Evolutionary conservation across 1,140 invertebrate genomes (phyloP).

Genomic region (Drosophila kikkawai): DNA sequence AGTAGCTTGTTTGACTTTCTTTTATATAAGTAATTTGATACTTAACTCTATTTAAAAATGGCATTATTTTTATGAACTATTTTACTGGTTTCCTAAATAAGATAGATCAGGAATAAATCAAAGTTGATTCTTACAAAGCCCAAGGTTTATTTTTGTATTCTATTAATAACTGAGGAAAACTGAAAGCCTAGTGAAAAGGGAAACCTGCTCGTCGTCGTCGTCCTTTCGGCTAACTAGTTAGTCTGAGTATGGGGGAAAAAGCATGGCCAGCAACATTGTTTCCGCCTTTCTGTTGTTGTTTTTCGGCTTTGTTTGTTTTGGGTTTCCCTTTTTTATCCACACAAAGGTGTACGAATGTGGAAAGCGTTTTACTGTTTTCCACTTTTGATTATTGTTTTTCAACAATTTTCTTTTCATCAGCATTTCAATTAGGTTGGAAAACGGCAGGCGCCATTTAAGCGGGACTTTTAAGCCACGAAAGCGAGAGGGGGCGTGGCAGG

Average conservation of each 20-base stretch:
- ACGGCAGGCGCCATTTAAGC: conserved; percentile 59
- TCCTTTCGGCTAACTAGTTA: conserved; percentile 34
- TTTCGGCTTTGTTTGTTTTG: conserved; percentile 61
- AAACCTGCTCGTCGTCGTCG: conserved; percentile 15
- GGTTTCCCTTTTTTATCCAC: conserved; percentile 45
- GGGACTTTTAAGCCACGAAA: conserved; percentile 6
- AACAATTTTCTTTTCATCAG: conserved; percentile 79
- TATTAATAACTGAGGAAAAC: conserved; percentile 8
- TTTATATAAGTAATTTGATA: not conserved
- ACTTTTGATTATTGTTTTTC: conserved; percentile 80
- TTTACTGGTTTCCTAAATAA: not conserved
- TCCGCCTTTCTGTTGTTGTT: conserved; percentile 54
- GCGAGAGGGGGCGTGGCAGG: conserved; percentile 24
- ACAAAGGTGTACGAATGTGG: conserved; percentile 35
- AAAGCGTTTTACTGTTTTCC: conserved; percentile 75
- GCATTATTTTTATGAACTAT: not conserved
- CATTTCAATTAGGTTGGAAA: conserved; percentile 76
- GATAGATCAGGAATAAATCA: not conserved
- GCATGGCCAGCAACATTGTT: conserved; percentile 65
- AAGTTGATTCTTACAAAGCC: not conserved
- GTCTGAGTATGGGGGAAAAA: conserved; percentile 16
- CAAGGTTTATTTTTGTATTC: conserved; percentile 11
- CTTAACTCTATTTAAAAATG: not conserved
- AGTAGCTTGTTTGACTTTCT: not conserved
- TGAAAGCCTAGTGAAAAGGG: conserved; percentile 20